Percentiles rank a stretch among this genome's conserved stretches.
Evolutionary conservation across 1,140 invertebrate species (phyloP).

Genomic region (Sesamia nonagrioides): DNA sequence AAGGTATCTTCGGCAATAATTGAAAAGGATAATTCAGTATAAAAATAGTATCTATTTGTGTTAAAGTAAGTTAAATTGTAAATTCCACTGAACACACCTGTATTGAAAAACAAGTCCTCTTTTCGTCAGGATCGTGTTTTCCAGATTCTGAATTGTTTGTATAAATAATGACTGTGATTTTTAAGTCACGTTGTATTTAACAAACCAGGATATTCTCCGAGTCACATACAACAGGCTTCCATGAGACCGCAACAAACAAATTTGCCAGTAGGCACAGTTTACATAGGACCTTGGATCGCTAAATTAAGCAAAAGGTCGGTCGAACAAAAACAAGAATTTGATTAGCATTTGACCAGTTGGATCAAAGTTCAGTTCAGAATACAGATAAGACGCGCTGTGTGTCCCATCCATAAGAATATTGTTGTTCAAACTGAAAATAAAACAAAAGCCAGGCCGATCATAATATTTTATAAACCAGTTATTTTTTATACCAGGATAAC

Average conservation of each 20-base stretch:
- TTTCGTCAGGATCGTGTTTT: too few relatives aligned
- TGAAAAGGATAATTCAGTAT: too few relatives aligned
- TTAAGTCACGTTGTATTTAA: constrained; percentile 1
- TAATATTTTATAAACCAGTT: neutral
- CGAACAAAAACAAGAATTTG: constrained; percentile 64
- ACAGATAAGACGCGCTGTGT: constrained; percentile 32
- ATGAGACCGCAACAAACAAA: constrained; percentile 57
- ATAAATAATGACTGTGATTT: neutral
- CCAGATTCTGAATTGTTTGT: too few relatives aligned
- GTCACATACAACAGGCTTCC: constrained; percentile 49
- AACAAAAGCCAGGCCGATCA: neutral
- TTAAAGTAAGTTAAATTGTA: too few relatives aligned
- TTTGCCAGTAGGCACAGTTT: constrained; percentile 56
- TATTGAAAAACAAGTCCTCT: too few relatives aligned
- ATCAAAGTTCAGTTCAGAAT: constrained; percentile 39
- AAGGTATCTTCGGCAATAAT: neutral
- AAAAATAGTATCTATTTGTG: too few relatives aligned
- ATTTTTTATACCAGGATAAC: neutral
- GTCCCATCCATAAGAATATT: neutral
- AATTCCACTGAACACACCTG: too few relatives aligned
- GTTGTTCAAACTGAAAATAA: neutral
- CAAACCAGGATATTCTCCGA: neutral
- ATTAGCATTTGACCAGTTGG: constrained; percentile 58
- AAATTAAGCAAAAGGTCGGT: constrained; percentile 62
- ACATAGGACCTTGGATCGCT: constrained; percentile 58